Base-by-base conservation (phyloP, 1,140 invertebrate species). In the Doryteuthis pealeii region DNA sequence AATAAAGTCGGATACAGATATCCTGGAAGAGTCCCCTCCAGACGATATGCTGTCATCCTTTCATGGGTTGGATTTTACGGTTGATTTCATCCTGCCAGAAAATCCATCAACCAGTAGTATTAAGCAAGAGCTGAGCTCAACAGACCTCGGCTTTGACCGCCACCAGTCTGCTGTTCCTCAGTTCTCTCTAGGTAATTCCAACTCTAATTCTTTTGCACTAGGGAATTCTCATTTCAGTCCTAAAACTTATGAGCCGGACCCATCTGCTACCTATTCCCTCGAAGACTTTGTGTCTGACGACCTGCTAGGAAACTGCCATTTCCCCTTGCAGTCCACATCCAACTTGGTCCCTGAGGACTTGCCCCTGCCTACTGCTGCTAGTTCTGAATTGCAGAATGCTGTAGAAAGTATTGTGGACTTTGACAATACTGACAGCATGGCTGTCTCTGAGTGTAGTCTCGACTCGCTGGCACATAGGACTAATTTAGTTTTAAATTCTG, bases 1-100 rank as follows among this genome's bases (percentile, higher is more conserved):
- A 62, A 68, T 68, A 5, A 4, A 30, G 22, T 31, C 66, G 8
- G 66, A 68, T 31, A 30, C 66, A 68, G 66, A 68, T 22, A 18
- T 68, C 30, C 66, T 68, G 2, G 66, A 68, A 33, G 30, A 68
- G 66, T 28, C 54, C 26, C n/a, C 66, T 68, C 66, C 66, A 30
- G 30, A 31, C 30, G 66, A 68, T 68, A 33, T 32, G 30, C 10
- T 31, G 6, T 32, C 66, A 30, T 68, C 66, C 30, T 68, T 68
- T 32, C 66, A 68, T 68, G 66, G 66, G 66, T 26, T 68, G 15
- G 66, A 68, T 68, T 68, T 68, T 30, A 68, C 66, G 15, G 32
- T 68, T 31, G 66, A 68, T 68, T 68, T 68, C 31, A 68, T 68
- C 32, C 66, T 68, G 15, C 66, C 66, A 26, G 66, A 68, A 68